Evolutionary conservation across 2,797 vertebrate genomes (phyloP).

Genomic region (Ctenosaura bakeri): DNA sequence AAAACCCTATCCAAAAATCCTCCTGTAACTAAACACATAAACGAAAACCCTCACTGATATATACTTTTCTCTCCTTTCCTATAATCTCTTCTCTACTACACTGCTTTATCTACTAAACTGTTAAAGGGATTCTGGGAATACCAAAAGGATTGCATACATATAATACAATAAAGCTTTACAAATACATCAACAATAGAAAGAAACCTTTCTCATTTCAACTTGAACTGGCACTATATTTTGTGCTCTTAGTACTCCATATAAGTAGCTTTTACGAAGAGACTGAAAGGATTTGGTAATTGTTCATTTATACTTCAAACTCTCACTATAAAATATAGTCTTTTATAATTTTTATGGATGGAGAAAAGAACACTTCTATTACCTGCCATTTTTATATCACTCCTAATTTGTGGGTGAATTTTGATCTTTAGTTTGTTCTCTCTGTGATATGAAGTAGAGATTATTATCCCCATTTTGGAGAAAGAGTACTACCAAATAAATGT

Average conservation of each 20-base stretch:
- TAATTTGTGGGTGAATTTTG: neutral
- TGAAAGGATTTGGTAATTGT: neutral
- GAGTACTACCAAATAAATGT: neutral
- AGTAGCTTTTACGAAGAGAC: neutral
- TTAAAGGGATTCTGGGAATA: neutral
- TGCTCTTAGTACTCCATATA: neutral
- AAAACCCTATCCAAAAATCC: neutral
- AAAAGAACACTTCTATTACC: neutral
- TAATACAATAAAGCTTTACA: slow-evolving; percentile 1
- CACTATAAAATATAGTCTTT: neutral
- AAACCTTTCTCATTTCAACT: neutral
- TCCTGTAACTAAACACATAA: neutral
- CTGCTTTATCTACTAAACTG: neutral
- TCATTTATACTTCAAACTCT: neutral
- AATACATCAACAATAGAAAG: slow-evolving; percentile 3
- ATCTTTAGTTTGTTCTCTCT: neutral
- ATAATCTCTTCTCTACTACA: neutral
- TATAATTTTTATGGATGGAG: neutral
- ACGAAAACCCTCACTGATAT: neutral
- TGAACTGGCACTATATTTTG: too few species aligned
- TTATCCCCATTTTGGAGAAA: neutral
- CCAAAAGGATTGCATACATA: neutral
- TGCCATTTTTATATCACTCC: neutral
- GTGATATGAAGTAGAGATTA: neutral
- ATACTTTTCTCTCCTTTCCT: neutral